These are phyloP conservation scores for Parasteatoda tepidariorum DNA, from an alignment of 1,140 invertebrate species.

Conservation along the genomic window DNA sequence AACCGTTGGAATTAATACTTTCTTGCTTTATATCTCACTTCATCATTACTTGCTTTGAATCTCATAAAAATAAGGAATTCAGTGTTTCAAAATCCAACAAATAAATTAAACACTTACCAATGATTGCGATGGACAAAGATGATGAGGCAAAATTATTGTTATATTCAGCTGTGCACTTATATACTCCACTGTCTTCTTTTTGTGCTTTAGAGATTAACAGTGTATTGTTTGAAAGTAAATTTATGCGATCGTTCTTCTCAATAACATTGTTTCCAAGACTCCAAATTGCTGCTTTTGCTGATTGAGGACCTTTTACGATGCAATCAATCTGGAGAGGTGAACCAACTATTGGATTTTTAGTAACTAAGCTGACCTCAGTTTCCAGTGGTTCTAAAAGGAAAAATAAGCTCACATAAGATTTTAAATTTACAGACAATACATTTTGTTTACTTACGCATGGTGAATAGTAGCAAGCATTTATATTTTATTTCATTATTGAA, in stretches of 20 bases:
- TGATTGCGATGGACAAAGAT: constrained; percentile 65
- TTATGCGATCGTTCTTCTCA: constrained; percentile 9
- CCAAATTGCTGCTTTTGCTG: constrained; percentile 37
- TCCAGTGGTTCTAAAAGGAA: neutral
- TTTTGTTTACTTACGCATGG: too few species aligned
- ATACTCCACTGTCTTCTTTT: constrained; percentile 78
- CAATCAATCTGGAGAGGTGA: constrained; percentile 50
- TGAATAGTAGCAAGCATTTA: too few species aligned
- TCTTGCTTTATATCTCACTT: too few species aligned
- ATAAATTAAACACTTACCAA: constrained; percentile 27
- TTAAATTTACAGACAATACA: too few species aligned
- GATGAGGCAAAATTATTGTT: constrained; percentile 74
- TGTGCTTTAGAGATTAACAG: constrained; percentile 76
- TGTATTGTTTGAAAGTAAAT: constrained; percentile 71
- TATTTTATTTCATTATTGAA: too few species aligned
- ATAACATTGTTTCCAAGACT: constrained; percentile 1
- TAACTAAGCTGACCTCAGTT: constrained; percentile 1
- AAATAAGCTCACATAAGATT: too few species aligned
- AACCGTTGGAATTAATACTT: too few species aligned
- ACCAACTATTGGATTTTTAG: constrained; percentile 38
- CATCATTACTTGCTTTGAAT: too few species aligned
- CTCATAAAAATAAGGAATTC: too few species aligned
- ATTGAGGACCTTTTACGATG: neutral
- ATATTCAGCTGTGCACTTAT: constrained; percentile 83
- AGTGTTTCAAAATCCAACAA: too few species aligned